phyloP scores from a whole-genome alignment of 2,797 vertebrate species.

The Cryptoprocta ferox region DNA sequence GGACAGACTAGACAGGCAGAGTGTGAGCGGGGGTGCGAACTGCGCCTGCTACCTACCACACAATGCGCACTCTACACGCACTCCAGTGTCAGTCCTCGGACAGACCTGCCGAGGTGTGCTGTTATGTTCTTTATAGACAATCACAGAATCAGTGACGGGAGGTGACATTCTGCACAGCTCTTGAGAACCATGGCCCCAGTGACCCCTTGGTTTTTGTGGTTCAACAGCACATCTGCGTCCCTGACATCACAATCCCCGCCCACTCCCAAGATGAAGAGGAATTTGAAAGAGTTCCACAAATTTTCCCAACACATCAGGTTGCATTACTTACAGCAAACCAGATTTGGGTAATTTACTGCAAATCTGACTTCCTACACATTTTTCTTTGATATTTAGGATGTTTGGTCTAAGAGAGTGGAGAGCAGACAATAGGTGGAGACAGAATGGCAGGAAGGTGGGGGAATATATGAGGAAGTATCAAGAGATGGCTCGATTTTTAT shows the following conservation, averaged over 20 bases:
- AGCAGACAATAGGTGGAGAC: neutral
- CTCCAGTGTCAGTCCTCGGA: neutral
- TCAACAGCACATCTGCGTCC: neutral
- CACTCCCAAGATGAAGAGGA: neutral
- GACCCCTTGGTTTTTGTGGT: neutral
- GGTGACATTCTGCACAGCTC: neutral
- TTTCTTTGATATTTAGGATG: neutral
- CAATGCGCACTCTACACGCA: accelerated
- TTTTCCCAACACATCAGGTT: too few relatives aligned
- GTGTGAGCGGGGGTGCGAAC: accelerated
- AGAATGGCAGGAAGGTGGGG: neutral
- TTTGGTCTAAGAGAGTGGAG: neutral
- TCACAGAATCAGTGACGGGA: accelerated
- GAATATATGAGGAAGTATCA: neutral
- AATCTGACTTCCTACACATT: neutral
- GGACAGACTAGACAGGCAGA: too few relatives aligned
- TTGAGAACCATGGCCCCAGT: accelerated
- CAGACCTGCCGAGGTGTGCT: accelerated
- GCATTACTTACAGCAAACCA: neutral
- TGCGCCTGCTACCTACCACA: neutral
- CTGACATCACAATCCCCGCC: too few relatives aligned
- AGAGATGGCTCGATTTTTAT: neutral
- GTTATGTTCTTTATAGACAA: neutral
- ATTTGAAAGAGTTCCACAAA: neutral
- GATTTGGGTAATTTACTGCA: neutral